Base-by-base conservation (phyloP, 2,888 invertebrate species). In the Amitus sp. region DNA sequence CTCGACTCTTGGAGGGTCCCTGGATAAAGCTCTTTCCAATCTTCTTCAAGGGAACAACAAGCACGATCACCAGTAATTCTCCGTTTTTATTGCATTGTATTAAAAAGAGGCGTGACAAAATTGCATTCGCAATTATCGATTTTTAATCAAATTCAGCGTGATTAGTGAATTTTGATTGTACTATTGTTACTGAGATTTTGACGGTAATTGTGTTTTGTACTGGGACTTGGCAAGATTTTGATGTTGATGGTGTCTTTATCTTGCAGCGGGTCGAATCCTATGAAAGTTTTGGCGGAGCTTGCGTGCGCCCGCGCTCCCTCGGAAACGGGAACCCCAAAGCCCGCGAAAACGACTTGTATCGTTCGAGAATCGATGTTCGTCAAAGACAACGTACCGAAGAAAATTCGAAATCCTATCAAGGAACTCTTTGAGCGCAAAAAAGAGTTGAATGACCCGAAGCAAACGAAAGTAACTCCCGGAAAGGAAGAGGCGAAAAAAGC, bases 251-350 rank as follows among this genome's bases (percentile, higher is more conserved):
- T n/a, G n/a, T n/a, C n/a, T n/a, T n/a, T n/a, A n/a, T n/a, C n/a
- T 68, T 67, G 6, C 70, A 82, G 82, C 65, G 80, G 77, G 43
- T 82, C 82, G 2, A 76, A 78, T 15, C 81, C 82, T 15, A 82
- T 82, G 81, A 82, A 80, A 50, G 76, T 82, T 1, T 58, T 82
- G 15, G 82, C 82, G 1, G 82, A 82, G 62, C 56, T 82, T 12
- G 82, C 82, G 0, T 82, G 82, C 45, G 82, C 82, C 1, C 76
- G 80, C 51, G 82, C 77, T 0, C 81, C 82, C 10, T 74, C 78
- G 0, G 72, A 78, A 1, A 82, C 76, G 10, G 51, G 47, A 39
- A 43, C 40, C 1, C 53, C 60, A 19, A 49, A 46, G 9, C 13
- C 51, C 1, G 5, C 23, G 0, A 61, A 62, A 30, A 6, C 49